Evolutionary conservation across 1,140 invertebrate species (phyloP).

Genomic region (Coptotermes formosanus): DNA sequence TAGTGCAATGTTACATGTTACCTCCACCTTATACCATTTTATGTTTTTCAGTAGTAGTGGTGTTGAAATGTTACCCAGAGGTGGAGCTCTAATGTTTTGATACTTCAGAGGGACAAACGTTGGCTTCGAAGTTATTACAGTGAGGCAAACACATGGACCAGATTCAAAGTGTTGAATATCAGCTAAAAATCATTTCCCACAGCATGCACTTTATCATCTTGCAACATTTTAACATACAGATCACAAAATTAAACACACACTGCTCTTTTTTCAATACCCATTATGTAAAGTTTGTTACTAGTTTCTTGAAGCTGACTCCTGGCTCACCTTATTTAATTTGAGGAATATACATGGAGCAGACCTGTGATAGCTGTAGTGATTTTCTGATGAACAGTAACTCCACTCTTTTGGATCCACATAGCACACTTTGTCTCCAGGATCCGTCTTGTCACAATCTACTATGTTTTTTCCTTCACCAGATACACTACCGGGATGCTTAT

Average conservation of each 20-base stretch:
- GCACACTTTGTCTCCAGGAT: slow-evolving; percentile 53
- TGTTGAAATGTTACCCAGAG: no score
- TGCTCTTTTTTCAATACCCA: background rate
- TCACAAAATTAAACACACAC: no score
- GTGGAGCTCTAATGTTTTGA: no score
- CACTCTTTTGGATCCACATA: slow-evolving; percentile 52
- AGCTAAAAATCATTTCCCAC: no score
- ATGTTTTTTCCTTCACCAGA: slow-evolving; percentile 25
- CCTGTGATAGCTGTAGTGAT: slow-evolving; percentile 57
- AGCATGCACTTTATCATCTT: background rate
- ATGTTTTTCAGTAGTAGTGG: no score
- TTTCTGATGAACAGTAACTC: slow-evolving; percentile 53
- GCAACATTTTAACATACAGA: background rate
- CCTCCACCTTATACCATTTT: no score
- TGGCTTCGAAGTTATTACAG: no score
- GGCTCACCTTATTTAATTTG: slow-evolving; percentile 62
- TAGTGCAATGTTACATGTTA: no score
- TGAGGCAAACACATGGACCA: no score
- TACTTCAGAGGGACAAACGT: no score
- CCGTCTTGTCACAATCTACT: slow-evolving; percentile 46
- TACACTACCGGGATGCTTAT: background rate
- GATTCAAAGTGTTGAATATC: no score
- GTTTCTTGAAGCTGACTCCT: no score
- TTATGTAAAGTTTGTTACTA: background rate
- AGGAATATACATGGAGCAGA: slow-evolving; percentile 64